These are phyloP conservation scores for Cyclina sinensis DNA, from an alignment of 1,140 invertebrate genomes.

Conservation along the genomic window DNA sequence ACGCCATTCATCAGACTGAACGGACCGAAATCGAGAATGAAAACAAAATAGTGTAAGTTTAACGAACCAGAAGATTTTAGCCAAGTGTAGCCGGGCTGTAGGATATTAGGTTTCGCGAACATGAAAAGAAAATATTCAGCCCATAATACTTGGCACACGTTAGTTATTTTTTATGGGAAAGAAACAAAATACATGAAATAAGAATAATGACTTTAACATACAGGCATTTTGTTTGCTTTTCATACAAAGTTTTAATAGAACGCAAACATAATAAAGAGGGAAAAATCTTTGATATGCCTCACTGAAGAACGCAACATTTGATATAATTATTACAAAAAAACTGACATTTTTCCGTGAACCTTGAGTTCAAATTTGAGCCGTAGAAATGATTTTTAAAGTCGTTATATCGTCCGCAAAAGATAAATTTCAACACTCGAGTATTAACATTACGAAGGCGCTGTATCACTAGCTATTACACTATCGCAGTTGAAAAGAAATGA, in stretches of 20 bases:
- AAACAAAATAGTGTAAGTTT: not conserved
- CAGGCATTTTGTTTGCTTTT: no score
- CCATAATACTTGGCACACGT: constrained; percentile 11
- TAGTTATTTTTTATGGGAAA: not conserved
- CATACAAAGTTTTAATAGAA: no score
- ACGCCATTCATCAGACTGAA: not conserved
- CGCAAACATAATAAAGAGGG: no score
- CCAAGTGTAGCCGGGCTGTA: not conserved
- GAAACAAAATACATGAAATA: not conserved
- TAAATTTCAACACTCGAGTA: not conserved
- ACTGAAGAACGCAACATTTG: no score
- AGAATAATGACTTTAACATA: not conserved
- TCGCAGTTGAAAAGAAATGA: not conserved
- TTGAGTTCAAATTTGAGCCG: no score
- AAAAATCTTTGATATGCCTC: no score
- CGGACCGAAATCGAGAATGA: not conserved
- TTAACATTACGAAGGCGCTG: not conserved
- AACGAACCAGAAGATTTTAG: not conserved
- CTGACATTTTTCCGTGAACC: no score
- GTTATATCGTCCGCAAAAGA: not conserved
- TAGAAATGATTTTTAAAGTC: not conserved
- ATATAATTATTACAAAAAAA: no score
- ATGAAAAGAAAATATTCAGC: constrained; percentile 20
- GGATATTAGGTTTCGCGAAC: constrained; percentile 21
- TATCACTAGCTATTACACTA: not conserved